Evolutionary conservation across 2,113 vertebrate species (phyloP).

Genomic region (Malurus elegans): DNA sequence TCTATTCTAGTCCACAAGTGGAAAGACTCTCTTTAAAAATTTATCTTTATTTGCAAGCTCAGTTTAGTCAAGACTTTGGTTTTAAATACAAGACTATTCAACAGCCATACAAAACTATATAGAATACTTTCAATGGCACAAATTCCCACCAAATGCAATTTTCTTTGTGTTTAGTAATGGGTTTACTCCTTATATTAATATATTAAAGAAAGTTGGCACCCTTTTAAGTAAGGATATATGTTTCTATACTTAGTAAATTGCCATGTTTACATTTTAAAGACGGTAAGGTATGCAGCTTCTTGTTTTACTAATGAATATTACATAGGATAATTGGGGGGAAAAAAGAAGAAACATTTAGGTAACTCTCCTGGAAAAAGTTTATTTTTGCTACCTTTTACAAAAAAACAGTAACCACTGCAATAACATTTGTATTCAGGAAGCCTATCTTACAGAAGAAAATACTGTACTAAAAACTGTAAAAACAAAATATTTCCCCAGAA

Average conservation of each 20-base stretch:
- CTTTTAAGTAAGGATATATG: neutral
- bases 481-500: neutral
- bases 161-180: neutral
- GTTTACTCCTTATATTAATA: neutral
- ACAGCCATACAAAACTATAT: neutral
- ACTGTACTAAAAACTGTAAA: neutral
- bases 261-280: neutral
- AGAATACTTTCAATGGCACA: neutral
- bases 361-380: neutral
- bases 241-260: neutral
- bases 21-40: neutral
- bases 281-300: neutral
- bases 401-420: neutral
- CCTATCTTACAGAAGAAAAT: neutral
- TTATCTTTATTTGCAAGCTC: neutral
- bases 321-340: rapidly evolving
- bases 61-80: neutral
- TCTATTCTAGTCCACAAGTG: neutral
- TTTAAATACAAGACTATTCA: neutral
- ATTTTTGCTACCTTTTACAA: neutral
- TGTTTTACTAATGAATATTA: neutral
- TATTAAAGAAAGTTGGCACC: neutral
- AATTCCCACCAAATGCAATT: neutral
- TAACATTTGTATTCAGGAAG: neutral
- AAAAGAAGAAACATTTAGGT: neutral